phyloP scores from a whole-genome alignment of 2,797 vertebrate genomes.

The Neopelma chrysocephalum region DNA sequence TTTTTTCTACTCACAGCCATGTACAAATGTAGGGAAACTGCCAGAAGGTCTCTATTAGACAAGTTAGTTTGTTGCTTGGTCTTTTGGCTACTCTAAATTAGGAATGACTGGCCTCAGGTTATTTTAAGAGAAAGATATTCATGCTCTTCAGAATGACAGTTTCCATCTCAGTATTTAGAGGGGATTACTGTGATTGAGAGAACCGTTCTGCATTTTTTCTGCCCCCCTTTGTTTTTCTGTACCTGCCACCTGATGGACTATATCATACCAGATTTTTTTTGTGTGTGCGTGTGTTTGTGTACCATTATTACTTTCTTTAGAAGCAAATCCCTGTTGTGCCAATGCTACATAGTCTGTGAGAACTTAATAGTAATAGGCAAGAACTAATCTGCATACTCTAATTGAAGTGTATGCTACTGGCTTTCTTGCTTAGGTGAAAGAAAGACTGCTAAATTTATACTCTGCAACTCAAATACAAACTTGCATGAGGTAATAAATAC shows the following conservation, averaged over 20 bases:
- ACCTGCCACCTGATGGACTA: neutral
- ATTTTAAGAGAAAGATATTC: neutral
- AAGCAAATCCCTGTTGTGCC: neutral
- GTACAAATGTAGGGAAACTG: neutral
- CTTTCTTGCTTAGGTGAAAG: neutral
- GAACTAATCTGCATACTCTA: conserved; percentile 26
- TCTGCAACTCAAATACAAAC: neutral
- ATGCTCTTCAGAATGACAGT: neutral
- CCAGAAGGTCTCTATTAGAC: neutral
- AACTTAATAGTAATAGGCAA: neutral
- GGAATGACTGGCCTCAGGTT: neutral
- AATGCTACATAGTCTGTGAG: neutral
- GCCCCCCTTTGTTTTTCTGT: neutral
- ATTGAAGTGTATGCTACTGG: neutral
- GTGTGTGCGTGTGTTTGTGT: neutral
- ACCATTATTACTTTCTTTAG: neutral
- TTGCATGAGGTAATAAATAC: neutral
- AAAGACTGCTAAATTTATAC: neutral
- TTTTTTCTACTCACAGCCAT: neutral
- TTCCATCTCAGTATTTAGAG: neutral
- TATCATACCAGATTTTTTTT: neutral
- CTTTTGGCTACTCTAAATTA: conserved; percentile 11
- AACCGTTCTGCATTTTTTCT: neutral
- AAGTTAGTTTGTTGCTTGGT: neutral
- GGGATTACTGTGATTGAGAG: neutral